Conservation (phyloP, 2,888 invertebrate genomes). For the Dinocampus coccinellae region DNA sequence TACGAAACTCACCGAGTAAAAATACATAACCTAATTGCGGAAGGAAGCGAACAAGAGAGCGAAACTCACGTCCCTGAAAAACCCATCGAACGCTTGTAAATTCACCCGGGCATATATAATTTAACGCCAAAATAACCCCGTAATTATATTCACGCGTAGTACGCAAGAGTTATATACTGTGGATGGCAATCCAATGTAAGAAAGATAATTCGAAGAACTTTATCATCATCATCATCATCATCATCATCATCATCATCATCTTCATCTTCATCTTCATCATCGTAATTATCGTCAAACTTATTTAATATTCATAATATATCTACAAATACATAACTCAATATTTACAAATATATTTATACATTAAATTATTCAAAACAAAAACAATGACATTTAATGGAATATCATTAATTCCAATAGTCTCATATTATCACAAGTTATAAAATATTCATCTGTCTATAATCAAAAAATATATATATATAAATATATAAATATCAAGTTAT, state of each 20-base stretch:
- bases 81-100: constrained; percentile 46
- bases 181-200: not conserved
- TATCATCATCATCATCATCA: not conserved
- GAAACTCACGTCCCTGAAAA: constrained; percentile 23
- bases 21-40: constrained; percentile 40
- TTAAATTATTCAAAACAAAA: not conserved
- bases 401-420: not conserved
- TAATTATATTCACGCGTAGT: constrained; percentile 31
- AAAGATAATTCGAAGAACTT: not conserved
- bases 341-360: not conserved
- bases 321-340: not conserved
- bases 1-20: constrained; percentile 12
- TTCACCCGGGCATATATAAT: constrained; percentile 40
- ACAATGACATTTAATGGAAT: not conserved
- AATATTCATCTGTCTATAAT: not conserved
- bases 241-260: not conserved
- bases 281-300: not conserved
- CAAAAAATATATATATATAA: too few relatives aligned
- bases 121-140: constrained; percentile 33
- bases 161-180: constrained; percentile 35
- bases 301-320: not conserved
- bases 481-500: not conserved
- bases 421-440: too few relatives aligned
- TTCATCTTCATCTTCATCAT: not conserved
- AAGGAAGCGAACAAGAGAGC: constrained; percentile 36